Conservation (phyloP, 2,797 vertebrate species). For the Psittacula echo region DNA sequence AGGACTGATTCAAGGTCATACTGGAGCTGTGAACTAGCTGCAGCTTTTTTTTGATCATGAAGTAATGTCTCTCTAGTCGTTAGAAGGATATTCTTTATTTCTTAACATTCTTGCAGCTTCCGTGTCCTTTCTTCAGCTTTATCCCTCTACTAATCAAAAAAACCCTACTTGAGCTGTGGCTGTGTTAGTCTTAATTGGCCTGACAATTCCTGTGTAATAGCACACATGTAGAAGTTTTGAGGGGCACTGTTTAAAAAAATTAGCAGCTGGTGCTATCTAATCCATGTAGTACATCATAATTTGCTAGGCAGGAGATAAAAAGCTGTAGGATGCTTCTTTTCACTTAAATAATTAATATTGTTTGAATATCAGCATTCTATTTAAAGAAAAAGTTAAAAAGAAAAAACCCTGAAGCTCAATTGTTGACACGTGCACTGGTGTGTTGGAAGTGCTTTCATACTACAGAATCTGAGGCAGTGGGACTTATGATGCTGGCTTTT, state of each 20-base stretch:
- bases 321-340: constrained; percentile 17
- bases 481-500: constrained; percentile 30
- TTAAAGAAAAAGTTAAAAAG: neutral
- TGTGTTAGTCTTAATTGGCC: neutral
- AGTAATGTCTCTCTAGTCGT: neutral
- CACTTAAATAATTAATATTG: constrained; percentile 33
- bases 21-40: neutral
- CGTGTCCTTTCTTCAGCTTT: neutral
- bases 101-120: neutral
- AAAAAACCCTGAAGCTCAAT: neutral
- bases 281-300: neutral
- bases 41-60: neutral
- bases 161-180: neutral
- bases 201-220: neutral
- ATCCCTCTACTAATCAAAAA: neutral
- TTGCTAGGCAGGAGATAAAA: neutral
- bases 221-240: neutral
- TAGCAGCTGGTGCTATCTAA: constrained; percentile 17
- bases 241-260: neutral
- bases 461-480: neutral
- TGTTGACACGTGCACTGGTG: neutral
- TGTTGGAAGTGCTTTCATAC: constrained; percentile 13
- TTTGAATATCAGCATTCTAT: constrained; percentile 29
- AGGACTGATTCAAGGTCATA: neutral
- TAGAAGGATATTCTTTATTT: neutral